These are phyloP conservation scores for Poeciliopsis gracilis DNA, from an alignment of 2,797 vertebrate species.

Conservation along the genomic window DNA sequence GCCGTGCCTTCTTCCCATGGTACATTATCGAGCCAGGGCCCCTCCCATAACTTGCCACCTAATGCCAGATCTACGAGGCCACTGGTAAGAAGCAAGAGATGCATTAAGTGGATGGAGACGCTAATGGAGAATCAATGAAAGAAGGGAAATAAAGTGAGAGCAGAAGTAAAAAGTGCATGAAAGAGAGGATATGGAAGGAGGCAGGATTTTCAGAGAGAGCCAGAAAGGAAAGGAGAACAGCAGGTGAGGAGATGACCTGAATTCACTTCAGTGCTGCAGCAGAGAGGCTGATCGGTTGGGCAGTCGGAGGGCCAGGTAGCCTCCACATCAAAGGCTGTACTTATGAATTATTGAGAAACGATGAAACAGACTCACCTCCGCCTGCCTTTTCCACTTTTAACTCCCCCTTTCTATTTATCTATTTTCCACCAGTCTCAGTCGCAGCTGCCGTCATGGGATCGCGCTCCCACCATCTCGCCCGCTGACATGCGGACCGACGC, in stretches of 20 bases:
- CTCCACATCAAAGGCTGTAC: slow-evolving; percentile 59
- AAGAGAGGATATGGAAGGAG: slow-evolving; percentile 27
- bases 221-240: slow-evolving; percentile 8
- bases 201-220: slow-evolving; percentile 28
- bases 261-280: slow-evolving; percentile 1
- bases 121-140: neutral
- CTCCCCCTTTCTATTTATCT: slow-evolving; percentile 3
- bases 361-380: slow-evolving; percentile 54
- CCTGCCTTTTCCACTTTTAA: slow-evolving; percentile 32
- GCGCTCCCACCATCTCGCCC: slow-evolving; percentile 80
- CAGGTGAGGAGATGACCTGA: slow-evolving; percentile 30
- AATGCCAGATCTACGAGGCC: slow-evolving; percentile 60
- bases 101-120: neutral
- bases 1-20: slow-evolving; percentile 73
- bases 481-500: slow-evolving; percentile 87
- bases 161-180: slow-evolving; percentile 3
- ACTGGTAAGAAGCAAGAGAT: slow-evolving; percentile 53
- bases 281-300: slow-evolving; percentile 31
- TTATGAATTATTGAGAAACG: slow-evolving; percentile 70
- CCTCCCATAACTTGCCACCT: slow-evolving; percentile 66
- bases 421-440: slow-evolving; percentile 65
- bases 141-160: neutral
- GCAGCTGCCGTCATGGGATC: slow-evolving; percentile 82
- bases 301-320: slow-evolving; percentile 41
- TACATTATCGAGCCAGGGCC: slow-evolving; percentile 63